These are phyloP conservation scores for Strigamia crassipes DNA, from an alignment of 2,888 invertebrate species.

Conservation along the genomic window DNA sequence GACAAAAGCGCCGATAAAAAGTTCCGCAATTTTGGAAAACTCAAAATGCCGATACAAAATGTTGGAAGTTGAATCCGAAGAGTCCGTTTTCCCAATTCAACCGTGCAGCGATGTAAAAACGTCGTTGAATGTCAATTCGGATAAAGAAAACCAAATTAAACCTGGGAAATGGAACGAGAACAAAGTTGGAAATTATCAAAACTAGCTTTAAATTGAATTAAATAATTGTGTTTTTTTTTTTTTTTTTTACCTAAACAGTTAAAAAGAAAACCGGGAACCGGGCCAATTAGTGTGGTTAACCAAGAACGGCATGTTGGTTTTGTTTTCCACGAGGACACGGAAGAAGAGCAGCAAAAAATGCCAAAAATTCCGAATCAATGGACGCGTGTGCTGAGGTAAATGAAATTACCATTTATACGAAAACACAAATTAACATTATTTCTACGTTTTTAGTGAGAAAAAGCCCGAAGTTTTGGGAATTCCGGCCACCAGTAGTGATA, in stretches of 20 bases:
- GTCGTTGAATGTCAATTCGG: conserved; percentile 55
- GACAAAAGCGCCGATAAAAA: neutral
- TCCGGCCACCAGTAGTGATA: conserved; percentile 58
- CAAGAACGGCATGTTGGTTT: conserved; percentile 52
- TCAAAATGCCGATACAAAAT: conserved; percentile 42
- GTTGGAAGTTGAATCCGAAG: conserved; percentile 53
- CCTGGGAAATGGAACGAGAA: conserved; percentile 71
- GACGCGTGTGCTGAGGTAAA: neutral
- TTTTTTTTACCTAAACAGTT: neutral
- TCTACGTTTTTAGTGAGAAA: conserved; percentile 45
- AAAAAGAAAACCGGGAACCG: conserved; percentile 50
- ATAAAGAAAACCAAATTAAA: conserved; percentile 73
- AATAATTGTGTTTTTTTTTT: neutral
- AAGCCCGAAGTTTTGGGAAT: conserved; percentile 53
- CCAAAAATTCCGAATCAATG: neutral
- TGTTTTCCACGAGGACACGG: conserved; percentile 54
- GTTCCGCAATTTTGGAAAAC: neutral
- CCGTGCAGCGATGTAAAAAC: conserved; percentile 50
- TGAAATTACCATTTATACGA: conserved; percentile 43
- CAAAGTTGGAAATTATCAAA: conserved; percentile 53
- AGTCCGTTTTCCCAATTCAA: conserved; percentile 49
- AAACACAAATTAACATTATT: conserved; percentile 37
- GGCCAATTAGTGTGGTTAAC: conserved; percentile 50
- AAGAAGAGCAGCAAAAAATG: conserved; percentile 20
- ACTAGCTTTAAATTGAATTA: neutral